Evolutionary conservation across 1,140 invertebrate species (phyloP), one percentile per base, ranked within the genome.

Genomic region (Hylaeus anthracinus): DNA sequence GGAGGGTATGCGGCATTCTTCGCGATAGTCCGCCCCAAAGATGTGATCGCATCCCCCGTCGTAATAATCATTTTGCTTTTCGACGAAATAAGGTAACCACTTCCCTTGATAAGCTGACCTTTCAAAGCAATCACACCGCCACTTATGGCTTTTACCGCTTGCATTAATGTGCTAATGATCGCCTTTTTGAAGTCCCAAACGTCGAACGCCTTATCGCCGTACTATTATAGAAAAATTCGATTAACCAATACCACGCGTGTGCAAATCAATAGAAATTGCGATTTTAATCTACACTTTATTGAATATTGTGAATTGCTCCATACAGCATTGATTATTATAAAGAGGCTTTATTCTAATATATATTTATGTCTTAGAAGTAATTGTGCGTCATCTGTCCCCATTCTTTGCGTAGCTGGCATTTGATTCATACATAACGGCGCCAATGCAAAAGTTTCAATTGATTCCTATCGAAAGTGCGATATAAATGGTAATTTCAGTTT

Each of bases 131-230:
- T 95, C 2, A 97, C 96, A 45, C 97, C 96, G 26, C 97, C 97
- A 63, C 97, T 96, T 65, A 98, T 97, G 0, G 97, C 97, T 90
- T 97, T 97, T 0, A 97, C 95, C 10, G 97, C 96, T 95, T 97
- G 96, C 85, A 97, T 94, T 5, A 98, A 92, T 8, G 97, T 97
- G 89, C 96, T 95, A 10, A 97, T 90, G 72, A 97, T 96, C 0
- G 96, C 96, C 90, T 96, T 97, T 91, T 97, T 97, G 85, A 97
- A 94, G 37, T 95, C 95, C 95, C 95, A 97, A 56, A 96, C 94
- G 90, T 96, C 95, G 84, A 96, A 96, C 5, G 94, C 94, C 86
- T 95, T 94, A 14, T 92, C 86, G 64, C 92, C 92, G 72, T 95
- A 92, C 94, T 95, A 88, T 72, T 56, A 77, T 77, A 77, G 39